Evolutionary conservation across 2,888 invertebrate species (phyloP).

Genomic region (Pyrrhopygopsis socrates): DNA sequence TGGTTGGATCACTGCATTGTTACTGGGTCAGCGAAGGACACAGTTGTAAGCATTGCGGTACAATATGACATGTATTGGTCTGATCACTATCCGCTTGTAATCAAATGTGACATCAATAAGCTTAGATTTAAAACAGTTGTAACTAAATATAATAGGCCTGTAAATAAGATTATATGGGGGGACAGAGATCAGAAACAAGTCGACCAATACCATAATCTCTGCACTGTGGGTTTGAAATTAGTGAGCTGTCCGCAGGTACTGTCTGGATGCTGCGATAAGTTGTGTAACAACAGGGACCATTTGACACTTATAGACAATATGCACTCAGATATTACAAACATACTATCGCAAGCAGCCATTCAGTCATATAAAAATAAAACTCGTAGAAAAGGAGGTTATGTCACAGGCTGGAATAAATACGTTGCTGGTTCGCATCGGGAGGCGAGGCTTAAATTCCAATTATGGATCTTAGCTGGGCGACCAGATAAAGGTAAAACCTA

Average conservation of each 20-base stretch:
- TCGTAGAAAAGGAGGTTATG: constrained; percentile 11
- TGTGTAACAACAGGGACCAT: constrained; percentile 12
- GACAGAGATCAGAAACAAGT: neutral
- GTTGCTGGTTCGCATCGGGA: constrained; percentile 43
- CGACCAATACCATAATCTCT: constrained; percentile 6
- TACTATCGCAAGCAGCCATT: constrained; percentile 19
- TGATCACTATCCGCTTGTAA: constrained; percentile 55
- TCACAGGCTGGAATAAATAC: constrained; percentile 61
- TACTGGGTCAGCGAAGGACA: constrained; percentile 19
- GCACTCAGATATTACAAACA: neutral
- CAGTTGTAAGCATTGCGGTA: constrained; percentile 25
- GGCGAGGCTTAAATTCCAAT: neutral
- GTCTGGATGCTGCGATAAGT: neutral
- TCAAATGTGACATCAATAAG: neutral
- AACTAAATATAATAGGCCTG: no score
- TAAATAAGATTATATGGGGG: neutral
- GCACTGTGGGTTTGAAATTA: neutral
- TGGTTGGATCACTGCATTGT: constrained; percentile 65
- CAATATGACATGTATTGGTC: constrained; percentile 58
- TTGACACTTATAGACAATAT: neutral
- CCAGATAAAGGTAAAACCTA: neutral
- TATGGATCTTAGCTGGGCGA: constrained; percentile 12
- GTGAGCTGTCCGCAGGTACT: constrained; percentile 10
- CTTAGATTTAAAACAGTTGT: no score
- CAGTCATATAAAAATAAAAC: neutral